Percentiles rank a stretch among this genome's conserved stretches.
phyloP scores from a whole-genome alignment of 2,113 vertebrate species.

The Sus scrofa region T2T-Sscrofa CM000814.6:68281001-68281500 shows the following conservation, averaged over 20 bases:
- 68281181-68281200: too few species aligned
- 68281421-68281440: background rate
- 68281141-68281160: too few species aligned
- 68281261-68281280: too few species aligned
- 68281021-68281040: background rate
- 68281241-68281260: too few species aligned
- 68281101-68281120: too few species aligned
- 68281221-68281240: too few species aligned
- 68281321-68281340: too few species aligned
- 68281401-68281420: background rate
- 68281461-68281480: background rate
- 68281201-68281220: too few species aligned
- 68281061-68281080: too few species aligned
- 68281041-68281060: background rate
- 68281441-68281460: background rate
- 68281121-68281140: too few species aligned
- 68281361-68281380: background rate
- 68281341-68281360: fast-evolving
- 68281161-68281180: too few species aligned
- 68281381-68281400: background rate
- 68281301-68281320: fast-evolving
- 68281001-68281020: background rate
- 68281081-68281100: too few species aligned
- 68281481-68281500: background rate
- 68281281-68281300: background rate